A percentile compares a stretch with the other conserved stretches of the same genome.
Conservation (phyloP, 2,113 vertebrate genomes). For the Phylloscopus trochilus region DNA sequence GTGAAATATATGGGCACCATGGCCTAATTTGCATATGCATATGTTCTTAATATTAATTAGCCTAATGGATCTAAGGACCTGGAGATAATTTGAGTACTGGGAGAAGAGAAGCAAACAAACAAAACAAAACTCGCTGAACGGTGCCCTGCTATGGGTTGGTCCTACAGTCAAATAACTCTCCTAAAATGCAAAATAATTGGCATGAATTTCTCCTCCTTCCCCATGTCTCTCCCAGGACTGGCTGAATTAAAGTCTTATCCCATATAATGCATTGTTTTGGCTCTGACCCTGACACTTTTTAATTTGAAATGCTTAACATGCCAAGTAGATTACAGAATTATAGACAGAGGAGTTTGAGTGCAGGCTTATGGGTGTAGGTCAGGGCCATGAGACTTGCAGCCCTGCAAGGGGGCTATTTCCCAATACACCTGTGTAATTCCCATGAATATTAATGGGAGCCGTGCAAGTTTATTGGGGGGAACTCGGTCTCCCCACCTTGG, state of each 20-base stretch:
- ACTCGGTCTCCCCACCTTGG: neutral
- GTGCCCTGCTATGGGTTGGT: neutral
- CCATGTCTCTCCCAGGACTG: neutral
- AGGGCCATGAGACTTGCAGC: neutral
- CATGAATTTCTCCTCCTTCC: conserved; percentile 6
- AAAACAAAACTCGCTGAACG: conserved; percentile 9
- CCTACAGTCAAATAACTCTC: conserved; percentile 53
- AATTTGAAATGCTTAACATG: conserved; percentile 49
- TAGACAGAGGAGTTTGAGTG: neutral
- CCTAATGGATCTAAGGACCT: conserved; percentile 69
- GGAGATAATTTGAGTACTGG: conserved; percentile 63
- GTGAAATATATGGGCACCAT: conserved; percentile 72
- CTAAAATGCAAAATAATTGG: conserved; percentile 23
- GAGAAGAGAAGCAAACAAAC: conserved; percentile 37
- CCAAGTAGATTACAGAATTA: conserved; percentile 7
- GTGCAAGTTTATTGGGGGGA: accelerated
- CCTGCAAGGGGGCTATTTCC: neutral
- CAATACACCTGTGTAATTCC: neutral
- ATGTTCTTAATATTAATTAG: conserved; percentile 82
- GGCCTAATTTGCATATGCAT: conserved; percentile 77
- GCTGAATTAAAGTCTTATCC: conserved; percentile 29
- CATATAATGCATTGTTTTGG: conserved; percentile 34
- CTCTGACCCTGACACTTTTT: conserved; percentile 34
- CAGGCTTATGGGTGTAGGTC: neutral
- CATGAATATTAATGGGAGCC: neutral